A percentile compares a stretch with the other conserved stretches of the same genome.
Conservation (phyloP, 2,797 vertebrate genomes). For the Florisuga fusca region DNA sequence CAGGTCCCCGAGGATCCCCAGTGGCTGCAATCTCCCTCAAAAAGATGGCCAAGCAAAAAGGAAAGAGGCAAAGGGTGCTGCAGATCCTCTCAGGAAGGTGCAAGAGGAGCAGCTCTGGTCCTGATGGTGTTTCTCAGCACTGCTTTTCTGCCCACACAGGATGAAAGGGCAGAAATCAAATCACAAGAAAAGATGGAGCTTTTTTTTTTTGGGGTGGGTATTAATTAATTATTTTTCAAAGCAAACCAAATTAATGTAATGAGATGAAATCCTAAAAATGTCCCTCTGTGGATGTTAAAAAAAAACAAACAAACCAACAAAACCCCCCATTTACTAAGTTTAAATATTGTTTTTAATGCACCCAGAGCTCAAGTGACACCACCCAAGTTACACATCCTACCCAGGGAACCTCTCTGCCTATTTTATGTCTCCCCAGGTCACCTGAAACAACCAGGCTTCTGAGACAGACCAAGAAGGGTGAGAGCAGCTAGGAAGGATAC, state of each 20-base stretch:
- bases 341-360: neutral
- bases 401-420: neutral
- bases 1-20: neutral
- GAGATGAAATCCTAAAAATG: neutral
- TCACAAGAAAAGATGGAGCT: neutral
- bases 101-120: neutral
- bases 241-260: neutral
- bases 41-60: neutral
- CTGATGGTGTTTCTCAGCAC: neutral
- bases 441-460: neutral
- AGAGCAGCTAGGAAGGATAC: neutral
- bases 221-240: neutral
- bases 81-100: neutral
- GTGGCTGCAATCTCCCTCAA: neutral
- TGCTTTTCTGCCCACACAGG: neutral
- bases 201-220: neutral
- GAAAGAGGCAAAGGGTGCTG: neutral
- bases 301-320: neutral
- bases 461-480: neutral
- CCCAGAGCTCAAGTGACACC: neutral
- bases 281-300: neutral
- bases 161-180: neutral
- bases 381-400: accelerated
- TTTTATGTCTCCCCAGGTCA: neutral
- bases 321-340: neutral